phyloP scores from a whole-genome alignment of 2,113 vertebrate genomes.

The Origma solitaria region DNA sequence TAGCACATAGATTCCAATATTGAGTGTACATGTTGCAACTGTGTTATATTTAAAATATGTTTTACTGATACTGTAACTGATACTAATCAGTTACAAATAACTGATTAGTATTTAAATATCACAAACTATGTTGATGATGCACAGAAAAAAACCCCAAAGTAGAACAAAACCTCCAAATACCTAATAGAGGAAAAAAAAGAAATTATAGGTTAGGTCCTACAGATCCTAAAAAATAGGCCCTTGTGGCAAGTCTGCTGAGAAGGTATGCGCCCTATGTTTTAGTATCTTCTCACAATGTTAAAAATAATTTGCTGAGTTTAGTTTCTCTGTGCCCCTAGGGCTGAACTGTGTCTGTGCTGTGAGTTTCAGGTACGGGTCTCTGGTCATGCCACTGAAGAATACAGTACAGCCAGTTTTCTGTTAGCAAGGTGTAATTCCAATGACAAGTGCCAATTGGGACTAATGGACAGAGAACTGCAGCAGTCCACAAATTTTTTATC shows the following conservation, averaged over 20 bases:
- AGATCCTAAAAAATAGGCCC: not conserved
- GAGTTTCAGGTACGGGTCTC: not conserved
- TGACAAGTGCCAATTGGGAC: not conserved
- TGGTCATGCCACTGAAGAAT: not conserved
- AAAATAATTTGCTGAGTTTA: not conserved
- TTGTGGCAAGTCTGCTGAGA: not conserved
- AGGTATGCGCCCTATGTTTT: rapidly evolving
- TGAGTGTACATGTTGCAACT: not conserved
- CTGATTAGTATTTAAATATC: not conserved
- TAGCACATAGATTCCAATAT: not conserved
- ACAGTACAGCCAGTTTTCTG: not conserved
- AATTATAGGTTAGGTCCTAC: rapidly evolving
- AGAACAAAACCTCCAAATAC: rapidly evolving
- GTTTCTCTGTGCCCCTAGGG: not conserved
- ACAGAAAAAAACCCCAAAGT: not conserved
- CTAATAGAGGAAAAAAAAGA: not conserved
- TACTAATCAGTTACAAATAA: no score
- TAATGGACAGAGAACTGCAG: not conserved
- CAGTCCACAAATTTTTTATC: not conserved
- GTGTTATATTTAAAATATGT: not conserved
- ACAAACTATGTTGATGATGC: not conserved
- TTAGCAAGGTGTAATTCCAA: rapidly evolving
- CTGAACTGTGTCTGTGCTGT: not conserved
- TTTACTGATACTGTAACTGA: no score
- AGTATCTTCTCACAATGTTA: not conserved